phyloP scores from a whole-genome alignment of 2,888 invertebrate genomes.

The Torymus aiolomorphi region DNA sequence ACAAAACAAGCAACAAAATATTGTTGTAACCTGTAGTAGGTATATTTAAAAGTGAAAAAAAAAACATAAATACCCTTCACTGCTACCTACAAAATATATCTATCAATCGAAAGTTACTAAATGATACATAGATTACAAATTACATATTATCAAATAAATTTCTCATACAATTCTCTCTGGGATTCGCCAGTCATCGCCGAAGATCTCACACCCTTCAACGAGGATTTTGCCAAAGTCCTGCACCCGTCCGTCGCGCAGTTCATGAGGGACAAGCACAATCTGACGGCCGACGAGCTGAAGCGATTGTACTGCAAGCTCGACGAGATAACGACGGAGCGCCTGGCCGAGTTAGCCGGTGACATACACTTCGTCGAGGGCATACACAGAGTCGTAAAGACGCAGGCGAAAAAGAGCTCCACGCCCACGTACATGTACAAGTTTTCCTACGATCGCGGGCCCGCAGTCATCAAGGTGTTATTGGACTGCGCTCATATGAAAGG shows the following conservation, averaged over 20 bases:
- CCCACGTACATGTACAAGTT: conserved; percentile 68
- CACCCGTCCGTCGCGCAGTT: conserved; percentile 52
- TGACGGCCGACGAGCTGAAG: conserved; percentile 60
- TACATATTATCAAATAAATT: no score
- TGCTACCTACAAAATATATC: no score
- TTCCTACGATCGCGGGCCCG: conserved; percentile 59
- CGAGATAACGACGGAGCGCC: conserved; percentile 56
- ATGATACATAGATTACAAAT: no score
- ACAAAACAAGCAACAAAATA: no score
- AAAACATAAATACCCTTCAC: no score
- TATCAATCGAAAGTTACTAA: no score
- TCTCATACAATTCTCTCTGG: no score
- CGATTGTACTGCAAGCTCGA: conserved; percentile 63
- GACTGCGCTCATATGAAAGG: conserved; percentile 2
- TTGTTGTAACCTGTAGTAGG: no score
- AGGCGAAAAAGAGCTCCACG: conserved; percentile 51
- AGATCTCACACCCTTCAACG: background rate
- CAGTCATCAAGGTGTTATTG: conserved; percentile 54
- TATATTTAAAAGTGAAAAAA: no score
- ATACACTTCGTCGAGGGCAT: conserved; percentile 63
- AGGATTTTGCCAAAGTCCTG: conserved; percentile 24
- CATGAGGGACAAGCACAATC: conserved; percentile 50
- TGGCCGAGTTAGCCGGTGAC: conserved; percentile 60
- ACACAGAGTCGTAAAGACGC: conserved; percentile 61
- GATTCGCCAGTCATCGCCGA: no score